phyloP scores from a whole-genome alignment of 2,888 invertebrate genomes.

The Phaonia tiefii region DNA sequence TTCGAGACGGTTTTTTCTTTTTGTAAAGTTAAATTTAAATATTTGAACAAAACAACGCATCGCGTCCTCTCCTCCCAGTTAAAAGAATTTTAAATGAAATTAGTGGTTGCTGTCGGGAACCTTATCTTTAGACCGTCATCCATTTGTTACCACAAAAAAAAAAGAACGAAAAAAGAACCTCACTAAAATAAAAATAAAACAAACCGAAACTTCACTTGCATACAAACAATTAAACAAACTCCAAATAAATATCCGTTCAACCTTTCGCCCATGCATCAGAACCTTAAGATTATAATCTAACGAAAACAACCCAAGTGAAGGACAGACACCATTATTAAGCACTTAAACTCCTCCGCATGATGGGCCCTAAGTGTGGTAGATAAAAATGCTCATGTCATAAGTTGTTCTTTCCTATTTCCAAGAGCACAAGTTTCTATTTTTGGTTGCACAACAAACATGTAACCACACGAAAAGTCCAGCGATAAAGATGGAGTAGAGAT shows the following conservation, averaged over 20 bases:
- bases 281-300: slow-evolving; percentile 12
- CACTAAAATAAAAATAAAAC: too few species aligned
- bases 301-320: not conserved
- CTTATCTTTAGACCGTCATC: not conserved
- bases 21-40: too few species aligned
- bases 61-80: too few species aligned
- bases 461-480: not conserved
- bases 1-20: too few species aligned
- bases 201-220: not conserved
- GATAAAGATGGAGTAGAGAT: not conserved
- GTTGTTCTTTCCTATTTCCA: not conserved
- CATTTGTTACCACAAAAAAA: not conserved
- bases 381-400: too few species aligned
- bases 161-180: too few species aligned
- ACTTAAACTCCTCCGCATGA: not conserved
- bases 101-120: not conserved
- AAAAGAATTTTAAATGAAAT: too few species aligned
- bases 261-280: not conserved
- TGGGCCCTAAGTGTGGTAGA: not conserved
- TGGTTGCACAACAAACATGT: not conserved
- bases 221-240: not conserved
- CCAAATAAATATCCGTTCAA: too few species aligned
- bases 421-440: not conserved
- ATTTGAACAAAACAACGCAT: too few species aligned
- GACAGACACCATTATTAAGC: not conserved